These are phyloP conservation scores for Buteo buteo DNA, from an alignment of 2,113 vertebrate genomes.

Conservation along the genomic window DNA sequence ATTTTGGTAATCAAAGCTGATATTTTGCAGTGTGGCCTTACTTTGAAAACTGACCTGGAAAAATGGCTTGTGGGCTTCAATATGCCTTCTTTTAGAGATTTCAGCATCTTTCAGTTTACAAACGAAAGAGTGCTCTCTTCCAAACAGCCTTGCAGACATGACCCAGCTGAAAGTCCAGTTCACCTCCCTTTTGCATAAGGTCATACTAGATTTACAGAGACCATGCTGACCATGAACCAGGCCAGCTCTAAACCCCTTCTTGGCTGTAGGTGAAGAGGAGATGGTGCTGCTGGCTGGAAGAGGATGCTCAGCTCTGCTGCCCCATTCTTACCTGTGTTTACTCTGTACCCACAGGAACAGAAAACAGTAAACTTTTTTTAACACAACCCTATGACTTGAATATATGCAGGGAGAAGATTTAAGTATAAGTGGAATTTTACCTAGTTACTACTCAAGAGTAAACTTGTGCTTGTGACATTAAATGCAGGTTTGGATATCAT, in stretches of 20 bases:
- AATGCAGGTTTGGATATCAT: background rate
- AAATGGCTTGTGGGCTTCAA: background rate
- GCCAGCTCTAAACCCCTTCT: background rate
- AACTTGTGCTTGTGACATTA: background rate
- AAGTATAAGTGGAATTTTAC: background rate
- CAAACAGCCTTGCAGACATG: background rate
- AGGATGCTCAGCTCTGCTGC: background rate
- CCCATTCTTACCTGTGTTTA: background rate
- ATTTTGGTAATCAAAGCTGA: background rate
- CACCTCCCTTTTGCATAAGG: background rate
- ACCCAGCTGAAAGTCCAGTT: background rate
- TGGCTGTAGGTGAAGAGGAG: background rate
- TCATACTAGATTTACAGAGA: background rate
- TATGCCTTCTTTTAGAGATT: background rate
- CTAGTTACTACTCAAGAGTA: background rate
- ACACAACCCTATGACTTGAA: background rate
- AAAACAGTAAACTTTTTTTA: background rate
- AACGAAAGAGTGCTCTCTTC: background rate
- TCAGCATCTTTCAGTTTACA: background rate
- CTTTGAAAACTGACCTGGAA: background rate
- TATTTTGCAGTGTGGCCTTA: background rate
- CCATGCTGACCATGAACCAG: rapidly evolving
- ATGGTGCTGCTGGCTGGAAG: background rate
- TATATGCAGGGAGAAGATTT: background rate
- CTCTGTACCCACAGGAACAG: background rate